phyloP scores from a whole-genome alignment of 2,797 vertebrate genomes.

The Smutsia gigantea region DNA sequence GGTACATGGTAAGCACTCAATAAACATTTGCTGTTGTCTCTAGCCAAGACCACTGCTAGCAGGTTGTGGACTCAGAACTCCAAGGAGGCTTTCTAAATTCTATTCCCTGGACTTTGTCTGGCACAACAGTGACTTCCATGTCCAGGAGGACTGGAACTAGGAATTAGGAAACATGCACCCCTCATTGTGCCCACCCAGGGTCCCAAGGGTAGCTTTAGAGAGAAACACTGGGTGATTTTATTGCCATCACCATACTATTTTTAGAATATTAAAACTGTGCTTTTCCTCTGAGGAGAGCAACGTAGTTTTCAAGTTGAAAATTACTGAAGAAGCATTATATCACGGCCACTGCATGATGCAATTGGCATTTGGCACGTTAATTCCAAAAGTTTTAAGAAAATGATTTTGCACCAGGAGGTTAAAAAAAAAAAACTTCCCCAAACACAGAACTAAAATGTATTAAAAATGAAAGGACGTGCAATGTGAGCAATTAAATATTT shows the following conservation, averaged over 20 bases:
- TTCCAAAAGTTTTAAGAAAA: background rate
- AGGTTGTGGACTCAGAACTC: background rate
- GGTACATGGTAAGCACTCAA: background rate
- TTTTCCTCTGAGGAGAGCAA: background rate
- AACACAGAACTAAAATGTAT: conserved; percentile 41
- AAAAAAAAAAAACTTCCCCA: background rate
- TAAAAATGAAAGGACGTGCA: background rate
- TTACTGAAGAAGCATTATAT: background rate
- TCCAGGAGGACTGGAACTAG: background rate
- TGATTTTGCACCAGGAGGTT: background rate
- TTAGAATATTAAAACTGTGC: background rate
- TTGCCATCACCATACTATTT: background rate
- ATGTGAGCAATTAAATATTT: background rate
- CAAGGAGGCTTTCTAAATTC: background rate
- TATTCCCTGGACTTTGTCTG: background rate
- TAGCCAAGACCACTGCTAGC: background rate
- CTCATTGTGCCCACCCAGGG: accelerated
- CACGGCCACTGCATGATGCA: background rate
- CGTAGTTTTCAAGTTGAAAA: background rate
- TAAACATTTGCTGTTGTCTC: background rate
- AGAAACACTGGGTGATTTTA: background rate
- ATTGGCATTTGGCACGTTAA: background rate
- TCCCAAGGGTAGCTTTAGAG: too few species aligned
- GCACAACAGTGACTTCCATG: background rate
- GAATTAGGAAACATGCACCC: too few species aligned